Conservation (phyloP, 2,888 invertebrate genomes). For the Oscheius sp. region DNA sequence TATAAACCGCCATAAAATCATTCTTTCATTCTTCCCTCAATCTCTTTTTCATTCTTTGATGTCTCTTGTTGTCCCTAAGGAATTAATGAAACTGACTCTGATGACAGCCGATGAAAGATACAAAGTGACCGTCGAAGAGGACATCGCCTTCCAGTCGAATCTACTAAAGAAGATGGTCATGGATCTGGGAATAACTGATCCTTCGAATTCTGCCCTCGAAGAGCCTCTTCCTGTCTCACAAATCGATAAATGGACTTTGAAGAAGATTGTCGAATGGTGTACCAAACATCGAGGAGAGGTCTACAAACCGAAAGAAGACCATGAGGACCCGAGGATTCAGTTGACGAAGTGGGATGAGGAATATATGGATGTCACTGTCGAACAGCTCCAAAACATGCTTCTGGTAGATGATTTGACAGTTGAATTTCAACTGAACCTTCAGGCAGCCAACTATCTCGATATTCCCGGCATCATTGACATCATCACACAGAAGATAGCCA, state of each 20-base stretch:
- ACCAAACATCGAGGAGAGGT: not conserved
- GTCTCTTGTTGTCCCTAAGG: no score
- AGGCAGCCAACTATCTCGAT: constrained; percentile 23
- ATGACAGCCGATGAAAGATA: not conserved
- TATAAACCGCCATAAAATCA: no score
- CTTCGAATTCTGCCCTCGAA: not conserved
- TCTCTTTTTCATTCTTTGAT: no score
- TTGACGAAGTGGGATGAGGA: constrained; percentile 12
- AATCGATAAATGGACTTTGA: not conserved
- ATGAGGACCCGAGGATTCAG: constrained; percentile 1
- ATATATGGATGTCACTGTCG: constrained; percentile 2
- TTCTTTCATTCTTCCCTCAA: no score
- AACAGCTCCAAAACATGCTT: not conserved
- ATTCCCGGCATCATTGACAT: constrained; percentile 22
- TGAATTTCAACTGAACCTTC: no score
- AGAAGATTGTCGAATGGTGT: constrained; percentile 15
- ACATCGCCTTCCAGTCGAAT: constrained; percentile 7
- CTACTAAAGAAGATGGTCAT: constrained; percentile 13
- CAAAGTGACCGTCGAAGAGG: not conserved
- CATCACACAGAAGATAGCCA: constrained; percentile 17
- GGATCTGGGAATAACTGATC: constrained; percentile 12
- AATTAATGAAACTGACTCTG: no score
- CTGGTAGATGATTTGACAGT: not conserved
- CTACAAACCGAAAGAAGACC: constrained; percentile 11
- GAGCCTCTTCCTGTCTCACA: not conserved